These are phyloP conservation scores for Smutsia temminckii DNA, from an alignment of 2,797 vertebrate species.

Conservation along the genomic window DNA sequence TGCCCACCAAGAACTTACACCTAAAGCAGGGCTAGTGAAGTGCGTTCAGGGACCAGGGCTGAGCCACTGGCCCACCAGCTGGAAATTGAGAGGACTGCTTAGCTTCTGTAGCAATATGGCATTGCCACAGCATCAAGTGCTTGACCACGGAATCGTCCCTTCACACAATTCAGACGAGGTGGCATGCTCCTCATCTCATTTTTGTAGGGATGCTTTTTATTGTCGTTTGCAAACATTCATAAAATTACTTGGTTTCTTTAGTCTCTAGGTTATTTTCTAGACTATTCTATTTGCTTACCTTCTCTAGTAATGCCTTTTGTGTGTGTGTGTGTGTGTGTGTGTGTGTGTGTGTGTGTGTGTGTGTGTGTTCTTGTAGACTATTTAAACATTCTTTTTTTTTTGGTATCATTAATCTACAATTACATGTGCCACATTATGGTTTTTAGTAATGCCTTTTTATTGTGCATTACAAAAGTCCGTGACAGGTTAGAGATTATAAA, in stretches of 20 bases:
- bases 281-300: neutral
- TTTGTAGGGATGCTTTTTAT: neutral
- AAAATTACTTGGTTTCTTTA: neutral
- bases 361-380: too few relatives aligned
- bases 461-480: neutral
- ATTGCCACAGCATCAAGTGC: accelerated
- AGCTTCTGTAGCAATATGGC: accelerated
- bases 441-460: neutral
- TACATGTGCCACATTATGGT: too few relatives aligned
- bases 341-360: too few relatives aligned
- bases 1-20: neutral
- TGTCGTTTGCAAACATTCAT: neutral
- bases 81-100: accelerated
- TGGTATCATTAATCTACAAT: too few relatives aligned
- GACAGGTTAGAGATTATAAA: neutral
- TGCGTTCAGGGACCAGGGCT: too few relatives aligned
- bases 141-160: accelerated
- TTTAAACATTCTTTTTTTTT: too few relatives aligned
- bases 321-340: too few relatives aligned
- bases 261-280: neutral
- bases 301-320: neutral
- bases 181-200: neutral
- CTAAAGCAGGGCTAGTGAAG: accelerated
- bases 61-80: neutral
- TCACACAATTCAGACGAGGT: neutral